phyloP scores from a whole-genome alignment of 2,888 invertebrate species.

The Drosophila colorata region DNA sequence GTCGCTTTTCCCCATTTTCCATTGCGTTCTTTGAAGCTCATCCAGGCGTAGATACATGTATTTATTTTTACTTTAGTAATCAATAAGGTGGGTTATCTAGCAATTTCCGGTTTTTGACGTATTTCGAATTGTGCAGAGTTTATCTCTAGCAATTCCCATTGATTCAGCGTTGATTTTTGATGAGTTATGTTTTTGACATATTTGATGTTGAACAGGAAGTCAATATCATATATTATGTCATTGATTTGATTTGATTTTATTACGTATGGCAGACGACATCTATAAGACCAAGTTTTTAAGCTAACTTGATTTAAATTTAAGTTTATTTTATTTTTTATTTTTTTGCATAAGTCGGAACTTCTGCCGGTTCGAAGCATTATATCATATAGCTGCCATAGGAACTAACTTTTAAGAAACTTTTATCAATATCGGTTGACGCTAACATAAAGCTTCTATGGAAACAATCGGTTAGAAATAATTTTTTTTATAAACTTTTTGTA shows the following conservation, averaged over 20 bases:
- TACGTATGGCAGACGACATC: too few relatives aligned
- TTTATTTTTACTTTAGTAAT: slow-evolving; percentile 28
- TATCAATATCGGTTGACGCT: too few relatives aligned
- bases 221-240: neutral
- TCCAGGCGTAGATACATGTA: neutral
- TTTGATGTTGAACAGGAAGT: neutral
- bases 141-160: too few relatives aligned
- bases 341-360: too few relatives aligned
- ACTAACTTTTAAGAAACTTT: too few relatives aligned
- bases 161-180: neutral
- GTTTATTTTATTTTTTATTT: too few relatives aligned
- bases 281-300: too few relatives aligned
- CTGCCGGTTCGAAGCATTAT: too few relatives aligned
- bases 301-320: neutral
- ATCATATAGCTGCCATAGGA: too few relatives aligned
- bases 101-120: slow-evolving; percentile 26
- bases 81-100: slow-evolving; percentile 27
- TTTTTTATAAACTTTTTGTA: too few relatives aligned
- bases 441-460: too few relatives aligned
- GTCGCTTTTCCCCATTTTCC: slow-evolving; percentile 4
- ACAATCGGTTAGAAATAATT: too few relatives aligned
- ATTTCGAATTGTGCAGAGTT: neutral
- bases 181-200: neutral
- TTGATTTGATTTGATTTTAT: neutral
- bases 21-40: neutral